Conservation (phyloP, 2,113 vertebrate species). For the Dolichotis patagonum region DNA sequence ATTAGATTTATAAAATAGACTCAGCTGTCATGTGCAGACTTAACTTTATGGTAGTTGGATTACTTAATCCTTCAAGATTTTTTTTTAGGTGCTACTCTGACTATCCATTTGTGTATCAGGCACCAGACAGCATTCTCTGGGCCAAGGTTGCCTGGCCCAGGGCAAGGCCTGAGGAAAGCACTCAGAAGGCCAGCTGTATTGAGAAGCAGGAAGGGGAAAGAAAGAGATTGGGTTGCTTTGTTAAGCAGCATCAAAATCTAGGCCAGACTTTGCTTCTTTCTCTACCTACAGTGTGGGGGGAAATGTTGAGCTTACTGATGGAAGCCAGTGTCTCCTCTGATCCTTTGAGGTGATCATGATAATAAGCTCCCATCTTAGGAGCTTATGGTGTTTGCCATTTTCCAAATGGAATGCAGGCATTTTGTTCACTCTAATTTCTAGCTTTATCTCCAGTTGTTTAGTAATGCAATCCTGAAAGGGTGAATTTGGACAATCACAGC, state of each 20-base stretch:
- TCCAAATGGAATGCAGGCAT: conserved; percentile 78
- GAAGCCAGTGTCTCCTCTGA: conserved; percentile 70
- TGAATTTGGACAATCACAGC: conserved; percentile 87
- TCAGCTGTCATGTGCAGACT: background rate
- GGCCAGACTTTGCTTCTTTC: conserved; percentile 75
- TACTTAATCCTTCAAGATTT: conserved; percentile 76
- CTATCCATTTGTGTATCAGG: conserved; percentile 67
- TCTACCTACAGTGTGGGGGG: conserved; percentile 62
- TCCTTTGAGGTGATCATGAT: conserved; percentile 78
- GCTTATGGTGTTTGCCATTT: conserved; percentile 77
- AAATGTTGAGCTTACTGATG: conserved; percentile 75
- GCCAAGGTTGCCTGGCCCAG: background rate
- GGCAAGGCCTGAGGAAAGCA: background rate
- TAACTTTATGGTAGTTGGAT: conserved; percentile 48
- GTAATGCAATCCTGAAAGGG: conserved; percentile 84
- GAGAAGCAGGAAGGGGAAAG: conserved; percentile 11
- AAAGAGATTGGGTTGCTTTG: conserved; percentile 69
- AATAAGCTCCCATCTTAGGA: conserved; percentile 78
- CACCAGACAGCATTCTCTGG: conserved; percentile 28
- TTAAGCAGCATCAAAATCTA: conserved; percentile 78
- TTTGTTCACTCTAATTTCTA: conserved; percentile 80
- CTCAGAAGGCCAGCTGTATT: rapidly evolving
- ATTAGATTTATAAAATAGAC: conserved; percentile 9
- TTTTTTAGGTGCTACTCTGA: conserved; percentile 68
- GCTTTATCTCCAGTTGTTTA: conserved; percentile 80